phyloP scores from a whole-genome alignment of 1,140 invertebrate species.

The Thaumatotibia leucotreta region DNA sequence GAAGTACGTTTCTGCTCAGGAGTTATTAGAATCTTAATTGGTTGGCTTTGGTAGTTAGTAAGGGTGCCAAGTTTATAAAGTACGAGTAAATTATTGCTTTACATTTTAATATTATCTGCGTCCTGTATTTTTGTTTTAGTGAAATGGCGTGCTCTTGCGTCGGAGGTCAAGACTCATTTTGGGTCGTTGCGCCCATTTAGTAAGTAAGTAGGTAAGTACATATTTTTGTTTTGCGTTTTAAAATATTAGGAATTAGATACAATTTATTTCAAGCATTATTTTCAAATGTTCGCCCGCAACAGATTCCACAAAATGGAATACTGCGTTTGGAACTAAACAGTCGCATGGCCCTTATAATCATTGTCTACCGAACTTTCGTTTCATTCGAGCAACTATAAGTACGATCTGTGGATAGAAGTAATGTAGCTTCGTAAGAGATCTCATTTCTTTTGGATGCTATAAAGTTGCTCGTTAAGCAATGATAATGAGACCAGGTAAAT shows the following conservation, averaged over 20 bases:
- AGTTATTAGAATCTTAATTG: no score
- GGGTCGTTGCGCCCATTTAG: not conserved
- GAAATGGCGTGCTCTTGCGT: no score
- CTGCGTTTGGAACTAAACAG: constrained; percentile 3
- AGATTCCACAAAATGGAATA: not conserved
- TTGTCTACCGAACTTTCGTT: not conserved
- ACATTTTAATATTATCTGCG: no score
- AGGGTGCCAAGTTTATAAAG: no score
- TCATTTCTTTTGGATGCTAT: no score
- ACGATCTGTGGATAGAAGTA: no score
- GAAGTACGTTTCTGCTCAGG: no score
- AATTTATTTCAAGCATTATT: not conserved
- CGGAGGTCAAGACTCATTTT: no score
- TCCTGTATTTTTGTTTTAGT: no score
- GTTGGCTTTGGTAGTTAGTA: no score
- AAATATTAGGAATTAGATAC: not conserved
- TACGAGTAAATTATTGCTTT: no score
- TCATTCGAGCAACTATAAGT: not conserved
- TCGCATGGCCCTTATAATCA: not conserved
- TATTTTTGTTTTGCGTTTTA: not conserved
- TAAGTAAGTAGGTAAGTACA: not conserved
- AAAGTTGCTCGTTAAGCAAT: not conserved
- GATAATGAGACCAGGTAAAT: constrained; percentile 43
- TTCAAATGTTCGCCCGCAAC: not conserved
- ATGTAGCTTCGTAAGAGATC: no score